These are phyloP conservation scores for Zenarchopterus dispar DNA, from an alignment of 2,797 vertebrate genomes.

Conservation along the genomic window DNA sequence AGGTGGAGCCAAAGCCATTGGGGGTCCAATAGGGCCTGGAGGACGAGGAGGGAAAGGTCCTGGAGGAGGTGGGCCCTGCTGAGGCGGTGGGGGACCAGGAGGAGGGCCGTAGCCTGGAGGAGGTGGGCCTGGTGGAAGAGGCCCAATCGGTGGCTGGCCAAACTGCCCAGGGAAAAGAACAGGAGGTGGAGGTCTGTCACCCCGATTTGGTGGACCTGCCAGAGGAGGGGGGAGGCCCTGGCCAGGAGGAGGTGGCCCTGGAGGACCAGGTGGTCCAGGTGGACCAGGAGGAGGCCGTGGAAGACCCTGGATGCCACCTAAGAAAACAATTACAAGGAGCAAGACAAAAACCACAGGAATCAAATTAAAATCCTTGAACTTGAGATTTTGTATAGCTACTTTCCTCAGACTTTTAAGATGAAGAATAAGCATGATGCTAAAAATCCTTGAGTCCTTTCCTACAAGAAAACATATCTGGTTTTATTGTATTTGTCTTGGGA, in stretches of 20 bases:
- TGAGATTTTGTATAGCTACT: not conserved
- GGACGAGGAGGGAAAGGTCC: slow-evolving; percentile 95
- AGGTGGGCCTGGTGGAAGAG: slow-evolving; percentile 90
- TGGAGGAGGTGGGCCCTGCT: slow-evolving; percentile 90
- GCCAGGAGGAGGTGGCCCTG: slow-evolving; percentile 94
- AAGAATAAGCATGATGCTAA: not conserved
- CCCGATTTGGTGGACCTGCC: slow-evolving; percentile 93
- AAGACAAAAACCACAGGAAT: not conserved
- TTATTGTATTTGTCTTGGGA: not conserved
- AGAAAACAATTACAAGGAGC: slow-evolving; percentile 15
- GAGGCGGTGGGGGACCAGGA: slow-evolving; percentile 92
- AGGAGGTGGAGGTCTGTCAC: slow-evolving; percentile 95
- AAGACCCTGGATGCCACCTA: slow-evolving; percentile 86
- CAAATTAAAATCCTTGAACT: not conserved
- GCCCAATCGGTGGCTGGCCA: slow-evolving; percentile 93
- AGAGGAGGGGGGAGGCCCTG: slow-evolving; percentile 94
- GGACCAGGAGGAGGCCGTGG: slow-evolving; percentile 92
- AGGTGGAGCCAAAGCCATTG: slow-evolving; percentile 93
- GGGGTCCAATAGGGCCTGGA: slow-evolving; percentile 93
- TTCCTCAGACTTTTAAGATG: not conserved
- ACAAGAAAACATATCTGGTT: slow-evolving; percentile 3
- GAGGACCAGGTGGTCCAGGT: slow-evolving; percentile 89
- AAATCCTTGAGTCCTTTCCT: not conserved
- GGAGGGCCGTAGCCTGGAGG: slow-evolving; percentile 94
- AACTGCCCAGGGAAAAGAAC: slow-evolving; percentile 98